phyloP scores from a whole-genome alignment of 2,888 invertebrate genomes.

The Mythimna pallens region DNA sequence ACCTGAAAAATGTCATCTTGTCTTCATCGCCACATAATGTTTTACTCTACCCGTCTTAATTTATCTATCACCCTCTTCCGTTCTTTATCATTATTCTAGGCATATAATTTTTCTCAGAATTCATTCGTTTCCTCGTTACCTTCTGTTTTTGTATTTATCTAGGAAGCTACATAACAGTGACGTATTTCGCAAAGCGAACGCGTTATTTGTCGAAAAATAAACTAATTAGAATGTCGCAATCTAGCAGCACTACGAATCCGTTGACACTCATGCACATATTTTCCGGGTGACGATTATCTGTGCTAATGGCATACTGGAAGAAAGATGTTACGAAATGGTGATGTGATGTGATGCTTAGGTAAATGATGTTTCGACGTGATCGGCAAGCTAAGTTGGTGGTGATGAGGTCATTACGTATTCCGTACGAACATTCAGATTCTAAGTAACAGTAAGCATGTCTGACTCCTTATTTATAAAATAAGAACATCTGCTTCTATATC shows the following conservation, averaged over 20 bases:
- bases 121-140: not conserved
- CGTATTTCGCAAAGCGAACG: not conserved
- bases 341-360: constrained; percentile 59
- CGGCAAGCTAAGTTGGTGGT: constrained; percentile 11
- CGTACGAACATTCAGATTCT: constrained; percentile 28
- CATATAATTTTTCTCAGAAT: not conserved
- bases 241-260: constrained; percentile 17
- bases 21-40: too few relatives aligned
- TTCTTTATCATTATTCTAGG: not conserved
- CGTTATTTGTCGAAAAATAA: not conserved
- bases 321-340: constrained; percentile 63
- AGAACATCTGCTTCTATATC: constrained; percentile 1
- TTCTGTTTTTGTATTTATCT: not conserved
- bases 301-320: constrained; percentile 60
- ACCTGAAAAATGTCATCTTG: too few relatives aligned
- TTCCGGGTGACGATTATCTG: constrained; percentile 45
- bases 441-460: constrained; percentile 15
- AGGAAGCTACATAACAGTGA: constrained; percentile 5
- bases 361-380: constrained; percentile 56
- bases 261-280: constrained; percentile 47
- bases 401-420: constrained; percentile 50
- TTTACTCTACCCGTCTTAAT: too few relatives aligned
- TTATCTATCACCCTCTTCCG: not conserved
- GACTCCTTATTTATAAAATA: not conserved
- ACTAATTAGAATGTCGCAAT: constrained; percentile 32